These are phyloP conservation scores for Polia nebulosa DNA, from an alignment of 2,888 invertebrate genomes.

Conservation along the genomic window DNA sequence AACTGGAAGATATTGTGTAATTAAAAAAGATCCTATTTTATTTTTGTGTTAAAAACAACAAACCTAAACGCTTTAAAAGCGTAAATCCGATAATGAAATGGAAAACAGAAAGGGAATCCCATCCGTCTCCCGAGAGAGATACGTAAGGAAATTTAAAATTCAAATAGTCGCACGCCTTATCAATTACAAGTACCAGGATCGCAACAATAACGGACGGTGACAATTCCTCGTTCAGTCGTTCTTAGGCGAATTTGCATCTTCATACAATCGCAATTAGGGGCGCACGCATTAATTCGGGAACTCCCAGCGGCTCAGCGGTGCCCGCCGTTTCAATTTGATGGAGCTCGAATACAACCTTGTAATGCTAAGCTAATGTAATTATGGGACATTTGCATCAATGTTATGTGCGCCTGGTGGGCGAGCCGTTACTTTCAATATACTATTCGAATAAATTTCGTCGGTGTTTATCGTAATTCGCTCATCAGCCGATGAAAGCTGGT, in stretches of 20 bases:
- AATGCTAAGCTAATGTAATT: slow-evolving; percentile 79
- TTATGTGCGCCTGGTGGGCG: slow-evolving; percentile 81
- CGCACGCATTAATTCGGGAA: slow-evolving; percentile 67
- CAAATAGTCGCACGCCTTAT: slow-evolving; percentile 87
- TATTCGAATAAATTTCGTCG: slow-evolving; percentile 74
- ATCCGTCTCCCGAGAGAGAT: slow-evolving; percentile 74
- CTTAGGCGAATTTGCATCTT: slow-evolving; percentile 87
- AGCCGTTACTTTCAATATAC: slow-evolving; percentile 82
- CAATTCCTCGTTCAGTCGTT: slow-evolving; percentile 79
- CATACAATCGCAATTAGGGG: slow-evolving; percentile 89
- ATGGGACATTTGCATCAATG: slow-evolving; percentile 84
- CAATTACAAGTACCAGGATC: slow-evolving; percentile 88
- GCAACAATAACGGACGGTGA: slow-evolving; percentile 79
- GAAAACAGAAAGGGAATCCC: slow-evolving; percentile 77
- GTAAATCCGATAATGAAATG: slow-evolving; percentile 73
- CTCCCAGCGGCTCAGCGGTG: slow-evolving; percentile 65
- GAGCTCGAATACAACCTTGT: slow-evolving; percentile 78
- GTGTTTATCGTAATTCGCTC: slow-evolving; percentile 62
- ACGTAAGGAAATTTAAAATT: slow-evolving; percentile 84
- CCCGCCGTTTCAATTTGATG: slow-evolving; percentile 78
- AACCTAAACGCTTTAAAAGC: slow-evolving; percentile 65
- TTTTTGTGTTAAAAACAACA: slow-evolving; percentile 38
- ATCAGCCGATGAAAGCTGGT: slow-evolving; percentile 61
- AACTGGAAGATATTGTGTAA: neutral
- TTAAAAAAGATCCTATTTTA: slow-evolving; percentile 1